Conservation (phyloP, 1,140 invertebrate species). For the Onthophagus taurus region DNA sequence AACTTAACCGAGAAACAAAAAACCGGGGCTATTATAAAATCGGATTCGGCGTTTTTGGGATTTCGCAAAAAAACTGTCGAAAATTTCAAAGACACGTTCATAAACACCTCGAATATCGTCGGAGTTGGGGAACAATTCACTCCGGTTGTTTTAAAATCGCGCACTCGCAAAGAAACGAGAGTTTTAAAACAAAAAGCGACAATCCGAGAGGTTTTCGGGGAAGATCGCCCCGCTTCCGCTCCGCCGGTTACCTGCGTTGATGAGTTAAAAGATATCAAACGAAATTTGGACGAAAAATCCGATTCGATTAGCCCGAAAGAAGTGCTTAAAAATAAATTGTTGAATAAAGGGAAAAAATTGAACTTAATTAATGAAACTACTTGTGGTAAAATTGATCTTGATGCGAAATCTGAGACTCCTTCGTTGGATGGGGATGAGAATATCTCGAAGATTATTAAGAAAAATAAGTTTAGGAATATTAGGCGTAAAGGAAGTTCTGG, state of each 20-base stretch:
- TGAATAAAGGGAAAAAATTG: constrained; percentile 16
- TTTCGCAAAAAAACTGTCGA: constrained; percentile 61
- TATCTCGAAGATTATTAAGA: constrained; percentile 37
- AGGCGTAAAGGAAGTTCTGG: constrained; percentile 60
- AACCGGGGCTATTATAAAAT: constrained; percentile 43
- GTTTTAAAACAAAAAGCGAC: constrained; percentile 65
- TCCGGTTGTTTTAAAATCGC: constrained; percentile 59
- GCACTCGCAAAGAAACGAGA: constrained; percentile 66
- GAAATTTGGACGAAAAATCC: constrained; percentile 14
- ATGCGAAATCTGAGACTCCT: constrained; percentile 30
- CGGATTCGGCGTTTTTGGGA: constrained; percentile 44
- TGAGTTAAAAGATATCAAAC: constrained; percentile 25
- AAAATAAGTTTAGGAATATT: constrained; percentile 43
- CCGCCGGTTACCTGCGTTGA: constrained; percentile 43
- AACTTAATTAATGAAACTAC: constrained; percentile 18
- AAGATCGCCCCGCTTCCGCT: constrained; percentile 53
- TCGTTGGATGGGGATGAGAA: constrained; percentile 33
- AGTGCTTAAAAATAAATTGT: constrained; percentile 19
- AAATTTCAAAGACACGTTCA: constrained; percentile 57
- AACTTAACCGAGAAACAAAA: constrained; percentile 35
- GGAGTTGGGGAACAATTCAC: constrained; percentile 52
- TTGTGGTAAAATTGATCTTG: constrained; percentile 20
- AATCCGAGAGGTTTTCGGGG: constrained; percentile 70
- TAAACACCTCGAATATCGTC: constrained; percentile 46
- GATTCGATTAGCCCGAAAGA: constrained; percentile 13